Conservation (phyloP, 2,113 vertebrate species). For the Fulica atra region DNA sequence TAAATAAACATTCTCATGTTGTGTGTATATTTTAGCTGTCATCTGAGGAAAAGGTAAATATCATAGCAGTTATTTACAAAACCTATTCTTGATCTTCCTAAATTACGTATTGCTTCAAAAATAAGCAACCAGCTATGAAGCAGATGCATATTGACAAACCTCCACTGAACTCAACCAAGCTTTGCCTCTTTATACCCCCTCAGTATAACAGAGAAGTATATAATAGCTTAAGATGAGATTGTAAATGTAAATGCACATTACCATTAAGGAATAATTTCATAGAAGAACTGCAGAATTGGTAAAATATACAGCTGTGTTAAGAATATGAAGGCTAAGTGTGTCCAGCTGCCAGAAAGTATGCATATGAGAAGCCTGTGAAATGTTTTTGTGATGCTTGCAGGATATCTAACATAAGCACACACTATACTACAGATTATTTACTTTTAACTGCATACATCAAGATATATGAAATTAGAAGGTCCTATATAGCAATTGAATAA, state of each 20-base stretch:
- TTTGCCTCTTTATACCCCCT: background rate
- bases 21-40: conserved; percentile 19
- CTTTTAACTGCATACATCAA: background rate
- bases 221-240: conserved; percentile 23
- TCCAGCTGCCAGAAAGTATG: conserved; percentile 3
- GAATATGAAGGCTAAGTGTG: conserved; percentile 10
- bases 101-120: background rate
- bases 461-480: background rate
- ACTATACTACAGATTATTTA: background rate
- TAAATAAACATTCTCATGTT: conserved; percentile 23
- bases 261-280: conserved; percentile 18
- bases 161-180: background rate
- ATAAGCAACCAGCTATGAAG: background rate
- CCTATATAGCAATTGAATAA: background rate
- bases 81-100: background rate
- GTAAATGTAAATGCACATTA: conserved; percentile 45
- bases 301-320: conserved; percentile 30
- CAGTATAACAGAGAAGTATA: background rate
- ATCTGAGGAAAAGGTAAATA: conserved; percentile 8
- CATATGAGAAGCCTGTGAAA: background rate
- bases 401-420: background rate
- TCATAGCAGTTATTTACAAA: background rate
- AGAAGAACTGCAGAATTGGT: background rate
- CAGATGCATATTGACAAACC: background rate
- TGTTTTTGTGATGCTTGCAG: background rate